Base-by-base conservation (phyloP, 2,797 vertebrate genomes). In the Syngnathus rostellatus region DNA sequence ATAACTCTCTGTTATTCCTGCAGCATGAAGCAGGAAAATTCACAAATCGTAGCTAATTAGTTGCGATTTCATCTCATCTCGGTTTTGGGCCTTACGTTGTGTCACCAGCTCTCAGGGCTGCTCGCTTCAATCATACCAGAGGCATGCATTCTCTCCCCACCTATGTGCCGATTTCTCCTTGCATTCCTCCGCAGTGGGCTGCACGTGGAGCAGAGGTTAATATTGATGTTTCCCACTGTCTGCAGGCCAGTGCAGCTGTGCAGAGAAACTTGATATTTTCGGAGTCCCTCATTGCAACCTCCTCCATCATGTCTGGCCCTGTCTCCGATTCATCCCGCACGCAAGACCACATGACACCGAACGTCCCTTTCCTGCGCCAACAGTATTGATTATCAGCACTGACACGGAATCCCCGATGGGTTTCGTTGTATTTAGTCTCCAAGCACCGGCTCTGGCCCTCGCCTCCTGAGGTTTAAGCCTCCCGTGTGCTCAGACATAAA, bases 211-310 rank as follows among this genome's bases (percentile, higher is more conserved):
- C 91, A 92, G 90, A 93, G 94, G 92, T 94, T 94, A 95, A 95
- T 94, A 92, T 92, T 95, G 95, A 96, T 96, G 93, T 95, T 94
- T 94, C 93, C 89, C 89, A 87, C 89, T 89, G 90, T 90, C 86
- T 91, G 88, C 86, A 86, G 89, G 86, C 91, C 87, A 87, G 81
- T 88, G 91, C 94, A 95, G 94, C 94, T 95, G 94, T 92, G 92
- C 88, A 84, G 87, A 89, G 87, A 85, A 86, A 93, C 92, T 92
- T 86, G 94, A 94, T 94, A 91, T 92, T 91, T 92, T 91, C 90
- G 78, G 74, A 90, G 90, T 91, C 92, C 90, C 84, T 83, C 76
- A 73, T 80, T 81, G 83, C 82, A 55, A 76, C 82, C 73, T 79
- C 76, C 66, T 58, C 71, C 74, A 58, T 66, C 58, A 68, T 14